Conservation (phyloP, 2,888 invertebrate species). For the Eupelmus urozonus region DNA sequence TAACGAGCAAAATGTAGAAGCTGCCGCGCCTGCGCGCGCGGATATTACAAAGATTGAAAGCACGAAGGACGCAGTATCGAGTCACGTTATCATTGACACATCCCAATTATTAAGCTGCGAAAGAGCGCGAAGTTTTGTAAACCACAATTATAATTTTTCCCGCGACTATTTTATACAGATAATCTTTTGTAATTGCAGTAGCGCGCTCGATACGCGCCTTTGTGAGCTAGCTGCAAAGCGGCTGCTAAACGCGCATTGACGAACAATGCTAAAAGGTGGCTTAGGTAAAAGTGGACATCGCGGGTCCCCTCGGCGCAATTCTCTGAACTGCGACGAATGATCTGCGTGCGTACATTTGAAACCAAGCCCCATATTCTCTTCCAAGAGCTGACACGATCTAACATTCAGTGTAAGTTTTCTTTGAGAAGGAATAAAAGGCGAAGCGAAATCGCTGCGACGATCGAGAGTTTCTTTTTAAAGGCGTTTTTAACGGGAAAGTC, state of each 20-base stretch:
- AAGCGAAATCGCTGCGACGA: no score
- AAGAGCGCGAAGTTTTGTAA: not conserved
- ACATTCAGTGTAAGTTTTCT: slow-evolving; percentile 22
- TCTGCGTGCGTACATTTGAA: no score
- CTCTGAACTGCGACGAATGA: no score
- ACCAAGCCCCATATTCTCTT: no score
- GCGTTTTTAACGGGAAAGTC: slow-evolving; percentile 25
- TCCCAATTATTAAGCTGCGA: not conserved
- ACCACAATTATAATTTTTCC: slow-evolving; percentile 30
- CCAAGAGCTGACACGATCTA: not conserved
- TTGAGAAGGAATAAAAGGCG: slow-evolving; percentile 13
- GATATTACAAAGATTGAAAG: not conserved
- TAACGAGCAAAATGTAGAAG: slow-evolving; percentile 1
- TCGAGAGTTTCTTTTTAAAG: slow-evolving; percentile 1
- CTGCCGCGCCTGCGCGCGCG: slow-evolving; percentile 3
- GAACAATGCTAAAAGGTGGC: slow-evolving; percentile 1
- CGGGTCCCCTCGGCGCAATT: slow-evolving; percentile 9
- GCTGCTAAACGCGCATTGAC: slow-evolving; percentile 9
- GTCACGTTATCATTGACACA: not conserved
- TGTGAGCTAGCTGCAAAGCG: slow-evolving; percentile 16
- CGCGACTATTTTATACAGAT: slow-evolving; percentile 43
- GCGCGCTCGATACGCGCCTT: not conserved
- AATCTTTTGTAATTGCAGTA: slow-evolving; percentile 28
- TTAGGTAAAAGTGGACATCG: not conserved
- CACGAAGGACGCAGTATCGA: not conserved